Evolutionary conservation across 2,797 vertebrate species (phyloP).

Genomic region (Gastrophryne carolinensis): DNA sequence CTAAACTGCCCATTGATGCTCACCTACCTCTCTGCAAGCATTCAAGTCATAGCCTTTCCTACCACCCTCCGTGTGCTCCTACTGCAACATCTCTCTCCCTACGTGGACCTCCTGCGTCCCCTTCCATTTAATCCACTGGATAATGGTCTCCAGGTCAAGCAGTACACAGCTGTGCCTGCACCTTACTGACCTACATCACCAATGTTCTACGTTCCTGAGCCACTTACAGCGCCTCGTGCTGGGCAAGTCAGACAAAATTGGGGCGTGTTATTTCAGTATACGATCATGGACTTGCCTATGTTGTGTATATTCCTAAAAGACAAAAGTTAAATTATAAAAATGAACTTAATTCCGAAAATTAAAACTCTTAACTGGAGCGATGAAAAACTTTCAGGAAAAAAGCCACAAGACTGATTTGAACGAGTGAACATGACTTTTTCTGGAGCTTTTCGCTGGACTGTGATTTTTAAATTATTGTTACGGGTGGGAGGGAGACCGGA

Average conservation of each 20-base stretch:
- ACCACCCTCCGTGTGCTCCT: constrained; percentile 21
- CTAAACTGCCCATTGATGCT: constrained; percentile 20
- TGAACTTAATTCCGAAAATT: not conserved
- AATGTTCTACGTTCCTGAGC: not conserved
- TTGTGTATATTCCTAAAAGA: constrained; percentile 1
- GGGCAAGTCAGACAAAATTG: not conserved
- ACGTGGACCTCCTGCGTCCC: not conserved
- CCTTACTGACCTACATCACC: not conserved
- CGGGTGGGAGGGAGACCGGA: not conserved
- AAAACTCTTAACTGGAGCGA: not conserved
- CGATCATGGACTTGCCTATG: not conserved
- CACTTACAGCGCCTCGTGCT: not conserved
- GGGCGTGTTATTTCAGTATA: constrained; percentile 1
- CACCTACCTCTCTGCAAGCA: constrained; percentile 41
- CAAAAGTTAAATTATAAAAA: constrained; percentile 2
- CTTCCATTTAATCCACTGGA: not conserved
- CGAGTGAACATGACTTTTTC: constrained; percentile 16
- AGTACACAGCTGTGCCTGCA: not conserved
- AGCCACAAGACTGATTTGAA: constrained; percentile 45
- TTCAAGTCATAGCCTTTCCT: not conserved
- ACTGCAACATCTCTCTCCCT: constrained; percentile 18
- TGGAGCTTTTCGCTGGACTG: constrained; percentile 39
- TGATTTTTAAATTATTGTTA: constrained; percentile 45
- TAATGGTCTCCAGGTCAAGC: not conserved
- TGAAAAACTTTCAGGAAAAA: constrained; percentile 36